Base-by-base conservation (phyloP, 1,140 invertebrate genomes). In the Mylabris phalerata region DNA sequence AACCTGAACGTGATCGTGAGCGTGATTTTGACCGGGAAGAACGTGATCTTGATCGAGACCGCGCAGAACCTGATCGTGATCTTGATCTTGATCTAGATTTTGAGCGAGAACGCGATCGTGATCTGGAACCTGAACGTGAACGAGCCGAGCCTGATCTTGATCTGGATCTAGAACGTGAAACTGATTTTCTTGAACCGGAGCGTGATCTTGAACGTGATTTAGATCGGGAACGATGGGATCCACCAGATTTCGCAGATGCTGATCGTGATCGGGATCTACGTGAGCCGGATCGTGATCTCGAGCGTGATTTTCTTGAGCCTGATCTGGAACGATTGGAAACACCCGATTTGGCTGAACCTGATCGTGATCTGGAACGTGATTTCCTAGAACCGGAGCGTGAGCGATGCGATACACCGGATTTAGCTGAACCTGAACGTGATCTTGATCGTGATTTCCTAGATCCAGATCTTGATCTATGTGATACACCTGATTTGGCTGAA, bases 1-100 rank as follows among this genome's bases (percentile, higher is more conserved):
- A 75, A 50, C 69, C 65, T 3, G 74, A 75, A 44, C 69, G 40
- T 26, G 71, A 75, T 38, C 69, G 47, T 19, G 76, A 76, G 32
- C 72, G 55, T 11, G 72, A 69, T 48, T 51, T 60, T n/a, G 61
- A 57, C 4, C 60, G 10, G 10, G 64, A 38, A n/a, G 38, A 54
- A n/a, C 45, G 27, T 11, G 41, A 48, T 54, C 63, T 42, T 42
- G 62, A 69, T 9, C 60, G 24, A 43, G 62, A 68, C 57, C 62
- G 2, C 67, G 43, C 7, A 19, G 61, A 63, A 42, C 32, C 4
- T 3, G 63, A 71, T 50, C 64, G 25, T 10, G 67, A 62, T 5
- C 60, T 48, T 9, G 48, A 52, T 49, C 63, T 61, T n/a, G 67
- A 67, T 2, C 67, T 44, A 5, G 62, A 64, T 32, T 9, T 5